Conservation (phyloP, 2,113 vertebrate species). For the Leucoraja erinaceus region DNA sequence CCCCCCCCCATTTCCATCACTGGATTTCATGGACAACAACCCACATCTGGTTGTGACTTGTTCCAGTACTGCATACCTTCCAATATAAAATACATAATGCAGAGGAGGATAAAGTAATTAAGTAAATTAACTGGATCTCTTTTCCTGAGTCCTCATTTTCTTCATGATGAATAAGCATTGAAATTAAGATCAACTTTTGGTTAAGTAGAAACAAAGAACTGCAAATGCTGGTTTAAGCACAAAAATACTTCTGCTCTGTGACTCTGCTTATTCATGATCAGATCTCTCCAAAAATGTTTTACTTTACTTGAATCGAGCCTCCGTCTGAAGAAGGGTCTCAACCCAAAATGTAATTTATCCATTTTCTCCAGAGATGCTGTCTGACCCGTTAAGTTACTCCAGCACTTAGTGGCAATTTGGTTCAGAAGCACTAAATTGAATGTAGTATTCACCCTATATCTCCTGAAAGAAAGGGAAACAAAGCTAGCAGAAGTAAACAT, state of each 20-base stretch:
- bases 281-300: too few species aligned
- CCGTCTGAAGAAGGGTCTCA: too few species aligned
- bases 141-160: not conserved
- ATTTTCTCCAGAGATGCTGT: too few species aligned
- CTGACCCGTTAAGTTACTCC: too few species aligned
- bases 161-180: not conserved
- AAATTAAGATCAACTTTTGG: not conserved
- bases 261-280: too few species aligned
- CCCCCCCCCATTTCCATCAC: too few species aligned
- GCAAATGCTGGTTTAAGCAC: too few species aligned
- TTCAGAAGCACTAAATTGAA: too few species aligned
- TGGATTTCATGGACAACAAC: not conserved
- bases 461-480: not conserved
- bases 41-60: not conserved
- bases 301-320: too few species aligned
- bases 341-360: too few species aligned
- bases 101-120: not conserved
- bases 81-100: not conserved
- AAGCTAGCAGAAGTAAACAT: not conserved
- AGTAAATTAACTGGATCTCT: slow-evolving; percentile 10
- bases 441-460: not conserved
- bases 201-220: too few species aligned
- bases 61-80: not conserved
- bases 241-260: too few species aligned
- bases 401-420: not conserved